Evolutionary conservation across 2,113 vertebrate species (phyloP), one percentile per base, ranked within the genome.

Genomic region (Symphodus melops): DNA sequence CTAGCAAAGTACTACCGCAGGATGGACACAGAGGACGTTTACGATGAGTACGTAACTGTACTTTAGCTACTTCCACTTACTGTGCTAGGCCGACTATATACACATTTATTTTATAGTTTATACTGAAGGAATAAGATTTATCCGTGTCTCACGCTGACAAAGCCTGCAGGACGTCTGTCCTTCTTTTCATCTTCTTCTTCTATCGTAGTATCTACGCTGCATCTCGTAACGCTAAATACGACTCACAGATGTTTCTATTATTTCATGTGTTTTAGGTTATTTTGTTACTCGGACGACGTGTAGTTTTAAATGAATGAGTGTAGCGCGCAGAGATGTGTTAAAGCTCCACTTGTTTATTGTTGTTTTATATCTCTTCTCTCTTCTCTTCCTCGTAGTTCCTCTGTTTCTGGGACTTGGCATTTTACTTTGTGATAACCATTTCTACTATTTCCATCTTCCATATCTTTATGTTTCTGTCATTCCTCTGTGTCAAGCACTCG

Each of bases 341-440:
- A 52, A 33, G 37, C 56, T 23, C 39, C 53, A 12, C 33, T 70
- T 28, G 49, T 67, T 56, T 71, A 33, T 44, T 68, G 54, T 51
- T 70, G 42, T 70, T 81, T 71, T 77, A 25, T 83, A 71, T 73
- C 63, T 75, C 37, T 46, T 54, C 25, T 55, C 48, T 77, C 86
- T 56, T 73, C 86, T 95, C 92, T 93, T 76, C 72, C 83, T 93
- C 91, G 81, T 96, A 99, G 97, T 95, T 96, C 95, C 86, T 96
- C 96, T 94, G 94, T 96, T 93, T 96, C 96, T 89, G 97, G 95
- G 92, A 98, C 96, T 91, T 99, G 97, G 97, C 96, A 98, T 94
- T 97, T 98, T 92, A 98, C 97, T 95, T 96, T 99, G 94, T 98
- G 97, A 98, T 98, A 98, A 96, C 96, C 95, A 93, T 95, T 94